Evolutionary conservation across 2,888 invertebrate genomes (phyloP).

Genomic region (Trachelus troglodyta): DNA sequence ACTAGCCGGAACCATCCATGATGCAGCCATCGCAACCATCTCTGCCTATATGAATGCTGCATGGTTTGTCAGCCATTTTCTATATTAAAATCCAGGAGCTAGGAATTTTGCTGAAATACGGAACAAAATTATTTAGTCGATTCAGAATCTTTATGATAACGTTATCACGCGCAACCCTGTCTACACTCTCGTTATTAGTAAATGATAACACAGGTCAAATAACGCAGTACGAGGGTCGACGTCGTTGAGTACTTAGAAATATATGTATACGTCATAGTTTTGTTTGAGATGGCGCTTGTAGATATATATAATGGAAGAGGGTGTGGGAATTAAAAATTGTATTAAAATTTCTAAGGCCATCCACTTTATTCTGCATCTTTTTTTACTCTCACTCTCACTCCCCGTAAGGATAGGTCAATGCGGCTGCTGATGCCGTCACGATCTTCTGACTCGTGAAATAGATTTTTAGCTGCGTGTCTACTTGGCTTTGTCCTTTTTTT

Average conservation of each 20-base stretch:
- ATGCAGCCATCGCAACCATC: slow-evolving; percentile 61
- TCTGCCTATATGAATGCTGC: slow-evolving; percentile 23
- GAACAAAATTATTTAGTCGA: background rate
- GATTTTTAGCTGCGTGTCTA: slow-evolving; percentile 6
- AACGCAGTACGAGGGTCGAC: background rate
- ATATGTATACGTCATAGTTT: background rate
- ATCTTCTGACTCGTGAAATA: background rate
- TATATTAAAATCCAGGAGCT: background rate
- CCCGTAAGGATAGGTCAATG: background rate
- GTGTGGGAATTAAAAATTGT: background rate
- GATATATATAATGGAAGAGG: background rate
- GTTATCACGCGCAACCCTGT: background rate
- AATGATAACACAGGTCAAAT: background rate
- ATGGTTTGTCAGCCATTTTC: background rate
- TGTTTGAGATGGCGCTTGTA: background rate
- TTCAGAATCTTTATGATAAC: background rate
- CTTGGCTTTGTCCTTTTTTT: slow-evolving; percentile 29
- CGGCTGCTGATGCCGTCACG: background rate
- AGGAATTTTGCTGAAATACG: background rate
- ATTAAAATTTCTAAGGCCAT: background rate
- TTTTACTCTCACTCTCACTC: background rate
- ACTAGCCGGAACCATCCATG: slow-evolving; percentile 65
- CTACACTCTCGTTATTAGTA: background rate
- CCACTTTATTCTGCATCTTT: background rate
- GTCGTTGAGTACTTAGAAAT: background rate